Conservation (phyloP, 2,113 vertebrate genomes). For the Amazona vittata region DNA sequence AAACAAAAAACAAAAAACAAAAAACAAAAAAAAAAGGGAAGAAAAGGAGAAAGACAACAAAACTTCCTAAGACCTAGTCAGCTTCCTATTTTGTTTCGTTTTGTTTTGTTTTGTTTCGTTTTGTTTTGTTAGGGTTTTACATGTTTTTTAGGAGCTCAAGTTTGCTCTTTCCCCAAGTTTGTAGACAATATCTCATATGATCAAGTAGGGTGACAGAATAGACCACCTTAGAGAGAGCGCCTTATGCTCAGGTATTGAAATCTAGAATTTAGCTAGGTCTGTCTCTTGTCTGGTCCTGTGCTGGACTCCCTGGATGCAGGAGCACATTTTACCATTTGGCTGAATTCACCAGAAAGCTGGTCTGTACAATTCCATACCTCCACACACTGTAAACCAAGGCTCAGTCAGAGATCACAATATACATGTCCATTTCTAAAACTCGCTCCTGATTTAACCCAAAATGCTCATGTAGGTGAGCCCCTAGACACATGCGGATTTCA, state of each 20-base stretch:
- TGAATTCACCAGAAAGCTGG: not conserved
- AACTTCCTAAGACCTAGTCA: not conserved
- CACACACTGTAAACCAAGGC: not conserved
- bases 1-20: too few species aligned
- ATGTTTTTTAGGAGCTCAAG: not conserved
- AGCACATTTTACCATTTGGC: not conserved
- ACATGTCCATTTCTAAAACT: not conserved
- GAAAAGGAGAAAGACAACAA: not conserved
- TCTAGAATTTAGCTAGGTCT: not conserved
- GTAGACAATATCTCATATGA: not conserved
- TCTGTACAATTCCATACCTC: not conserved
- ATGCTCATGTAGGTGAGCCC: not conserved
- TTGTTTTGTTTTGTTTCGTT: not conserved
- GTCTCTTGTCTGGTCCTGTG: not conserved
- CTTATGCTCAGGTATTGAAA: not conserved
- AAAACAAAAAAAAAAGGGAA: not conserved
- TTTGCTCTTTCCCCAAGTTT: not conserved
- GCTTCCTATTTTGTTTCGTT: not conserved
- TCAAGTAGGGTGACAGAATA: not conserved
- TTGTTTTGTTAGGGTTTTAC: not conserved
- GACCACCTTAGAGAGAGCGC: not conserved
- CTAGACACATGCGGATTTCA: not conserved
- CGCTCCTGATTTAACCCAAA: not conserved
- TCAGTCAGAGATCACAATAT: not conserved
- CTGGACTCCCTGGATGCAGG: not conserved